These are phyloP conservation scores for Drosophila burlai DNA, from an alignment of 1,140 invertebrate species.

Conservation along the genomic window DNA sequence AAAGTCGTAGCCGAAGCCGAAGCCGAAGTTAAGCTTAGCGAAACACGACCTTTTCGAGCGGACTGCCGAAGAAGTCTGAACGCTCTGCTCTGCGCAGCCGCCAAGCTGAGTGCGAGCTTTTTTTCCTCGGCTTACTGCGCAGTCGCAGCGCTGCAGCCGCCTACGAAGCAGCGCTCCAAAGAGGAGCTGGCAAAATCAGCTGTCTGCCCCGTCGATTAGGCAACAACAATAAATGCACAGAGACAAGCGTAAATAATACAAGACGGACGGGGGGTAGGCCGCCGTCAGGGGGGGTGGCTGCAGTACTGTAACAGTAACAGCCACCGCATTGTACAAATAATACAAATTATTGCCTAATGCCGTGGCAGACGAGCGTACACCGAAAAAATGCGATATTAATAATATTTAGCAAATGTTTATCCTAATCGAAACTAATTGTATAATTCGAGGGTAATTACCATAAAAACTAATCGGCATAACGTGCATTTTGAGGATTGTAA, in stretches of 20 bases:
- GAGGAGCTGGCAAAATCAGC: slow-evolving; percentile 65
- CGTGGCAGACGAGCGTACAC: slow-evolving; percentile 54
- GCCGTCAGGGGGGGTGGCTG: not conserved
- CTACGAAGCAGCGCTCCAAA: slow-evolving; percentile 29
- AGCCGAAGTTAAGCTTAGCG: slow-evolving; percentile 40
- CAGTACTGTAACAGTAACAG: slow-evolving; percentile 77
- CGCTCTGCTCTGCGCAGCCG: slow-evolving; percentile 60
- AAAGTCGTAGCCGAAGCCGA: slow-evolving; percentile 17
- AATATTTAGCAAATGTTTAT: slow-evolving; percentile 7
- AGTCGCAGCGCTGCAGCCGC: slow-evolving; percentile 33
- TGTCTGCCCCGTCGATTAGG: slow-evolving; percentile 71
- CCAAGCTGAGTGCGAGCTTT: slow-evolving; percentile 49
- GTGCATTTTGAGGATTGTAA: not conserved
- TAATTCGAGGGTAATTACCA: not conserved
- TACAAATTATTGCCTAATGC: slow-evolving; percentile 80
- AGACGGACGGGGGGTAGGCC: slow-evolving; percentile 27
- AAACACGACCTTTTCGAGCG: slow-evolving; percentile 81
- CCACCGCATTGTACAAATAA: slow-evolving; percentile 82
- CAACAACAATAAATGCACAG: slow-evolving; percentile 80
- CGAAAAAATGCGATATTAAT: slow-evolving; percentile 5
- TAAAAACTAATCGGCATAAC: too few relatives aligned
- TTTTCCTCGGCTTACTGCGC: slow-evolving; percentile 34
- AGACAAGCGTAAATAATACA: slow-evolving; percentile 65
- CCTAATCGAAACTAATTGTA: not conserved
- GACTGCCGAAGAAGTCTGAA: slow-evolving; percentile 83